These are phyloP conservation scores for Diogma glabrata DNA, from an alignment of 2,888 invertebrate genomes.

Conservation along the genomic window DNA sequence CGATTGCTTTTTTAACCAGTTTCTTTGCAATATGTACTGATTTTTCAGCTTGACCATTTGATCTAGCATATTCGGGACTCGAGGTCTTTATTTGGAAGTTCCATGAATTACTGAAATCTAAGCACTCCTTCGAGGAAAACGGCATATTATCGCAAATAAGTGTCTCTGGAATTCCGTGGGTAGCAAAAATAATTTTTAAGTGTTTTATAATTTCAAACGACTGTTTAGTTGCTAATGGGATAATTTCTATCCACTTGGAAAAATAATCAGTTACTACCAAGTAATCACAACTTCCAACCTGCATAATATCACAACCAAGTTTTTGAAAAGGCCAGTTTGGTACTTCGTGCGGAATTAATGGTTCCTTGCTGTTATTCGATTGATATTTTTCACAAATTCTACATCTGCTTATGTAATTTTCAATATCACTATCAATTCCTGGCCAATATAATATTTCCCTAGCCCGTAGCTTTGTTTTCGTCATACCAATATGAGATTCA, in stretches of 20 bases:
- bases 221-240: neutral
- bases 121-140: conserved; percentile 3
- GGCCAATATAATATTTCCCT: conserved; percentile 1
- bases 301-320: too few species aligned
- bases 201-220: conserved; percentile 10
- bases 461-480: neutral
- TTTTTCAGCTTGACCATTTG: conserved; percentile 1
- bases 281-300: too few species aligned
- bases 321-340: too few species aligned
- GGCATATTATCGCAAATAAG: conserved; percentile 6
- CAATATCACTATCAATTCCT: conserved; percentile 9
- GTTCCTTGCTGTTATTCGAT: too few species aligned
- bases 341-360: too few species aligned
- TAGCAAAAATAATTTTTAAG: conserved; percentile 15
- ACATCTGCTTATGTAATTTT: conserved; percentile 6
- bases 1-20: neutral
- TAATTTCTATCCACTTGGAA: conserved; percentile 16
- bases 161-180: conserved; percentile 10
- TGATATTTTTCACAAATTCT: conserved; percentile 6
- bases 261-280: conserved; percentile 10
- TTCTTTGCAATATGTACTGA: neutral
- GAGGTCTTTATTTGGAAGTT: neutral
- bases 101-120: neutral
- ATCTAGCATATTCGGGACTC: neutral
- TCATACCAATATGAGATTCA: conserved; percentile 11